A percentile compares a stretch with the other conserved stretches of the same genome.
These are phyloP conservation scores for Automeris io DNA, from an alignment of 2,888 invertebrate species.

Conservation along the genomic window DNA sequence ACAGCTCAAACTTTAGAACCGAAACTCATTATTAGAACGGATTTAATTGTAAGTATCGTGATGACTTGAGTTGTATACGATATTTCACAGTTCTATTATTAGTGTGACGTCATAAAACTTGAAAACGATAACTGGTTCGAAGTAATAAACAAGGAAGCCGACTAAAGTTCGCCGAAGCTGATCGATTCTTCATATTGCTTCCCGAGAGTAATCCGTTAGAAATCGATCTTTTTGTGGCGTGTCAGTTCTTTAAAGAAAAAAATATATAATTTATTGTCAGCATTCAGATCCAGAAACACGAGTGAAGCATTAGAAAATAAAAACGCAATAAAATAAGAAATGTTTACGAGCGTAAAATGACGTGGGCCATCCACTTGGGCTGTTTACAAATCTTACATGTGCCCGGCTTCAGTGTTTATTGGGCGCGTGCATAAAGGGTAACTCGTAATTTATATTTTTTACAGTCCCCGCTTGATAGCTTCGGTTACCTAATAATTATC, in stretches of 20 bases:
- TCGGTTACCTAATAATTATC: conserved; percentile 66
- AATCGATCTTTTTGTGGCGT: conserved; percentile 76
- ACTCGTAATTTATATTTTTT: conserved; percentile 66
- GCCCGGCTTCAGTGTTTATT: conserved; percentile 35
- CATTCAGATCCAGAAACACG: conserved; percentile 71
- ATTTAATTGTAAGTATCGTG: conserved; percentile 10
- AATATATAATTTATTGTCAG: conserved; percentile 75
- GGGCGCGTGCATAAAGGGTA: conserved; percentile 42
- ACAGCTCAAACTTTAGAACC: conserved; percentile 17
- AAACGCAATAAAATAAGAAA: conserved; percentile 72
- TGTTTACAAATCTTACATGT: conserved; percentile 54
- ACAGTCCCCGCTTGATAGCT: conserved; percentile 58
- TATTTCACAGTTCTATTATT: conserved; percentile 7
- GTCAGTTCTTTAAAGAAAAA: conserved; percentile 68
- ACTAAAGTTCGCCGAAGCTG: conserved; percentile 62
- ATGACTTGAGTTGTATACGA: conserved; percentile 4
- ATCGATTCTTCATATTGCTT: conserved; percentile 68
- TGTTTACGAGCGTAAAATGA: conserved; percentile 75
- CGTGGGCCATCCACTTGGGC: conserved; percentile 57
- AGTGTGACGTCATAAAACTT: conserved; percentile 15
- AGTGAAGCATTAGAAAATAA: conserved; percentile 72
- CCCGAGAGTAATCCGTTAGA: conserved; percentile 73
- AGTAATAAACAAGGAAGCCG: conserved; percentile 72
- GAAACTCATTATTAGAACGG: conserved; percentile 7
- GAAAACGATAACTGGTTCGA: conserved; percentile 50